phyloP scores from a whole-genome alignment of 2,113 vertebrate species.

The Natator depressus region DNA sequence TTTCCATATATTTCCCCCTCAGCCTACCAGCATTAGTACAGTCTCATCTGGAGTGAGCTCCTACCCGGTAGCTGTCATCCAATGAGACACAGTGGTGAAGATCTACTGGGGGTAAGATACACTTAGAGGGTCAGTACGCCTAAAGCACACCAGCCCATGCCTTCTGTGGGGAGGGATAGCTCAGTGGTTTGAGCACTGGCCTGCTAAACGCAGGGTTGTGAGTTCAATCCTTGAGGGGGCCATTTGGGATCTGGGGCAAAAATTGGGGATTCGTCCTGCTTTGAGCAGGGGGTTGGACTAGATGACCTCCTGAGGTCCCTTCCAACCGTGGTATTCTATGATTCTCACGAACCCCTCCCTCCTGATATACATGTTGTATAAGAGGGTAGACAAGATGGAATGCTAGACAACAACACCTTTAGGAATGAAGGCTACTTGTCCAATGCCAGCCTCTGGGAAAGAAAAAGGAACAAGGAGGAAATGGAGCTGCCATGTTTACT shows the following conservation, averaged over 20 bases:
- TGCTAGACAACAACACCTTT: accelerated
- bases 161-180: no score
- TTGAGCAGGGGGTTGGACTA: no score
- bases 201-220: no score
- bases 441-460: background rate
- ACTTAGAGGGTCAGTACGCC: background rate
- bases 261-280: no score
- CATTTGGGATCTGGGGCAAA: no score
- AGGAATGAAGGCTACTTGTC: background rate
- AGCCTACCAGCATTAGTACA: background rate
- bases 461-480: background rate
- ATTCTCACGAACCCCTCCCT: background rate
- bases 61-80: background rate
- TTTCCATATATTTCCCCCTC: background rate
- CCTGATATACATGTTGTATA: background rate
- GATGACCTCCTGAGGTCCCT: no score
- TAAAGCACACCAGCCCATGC: background rate
- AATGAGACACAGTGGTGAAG: background rate
- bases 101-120: background rate
- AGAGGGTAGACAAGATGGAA: background rate
- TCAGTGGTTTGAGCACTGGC: no score
- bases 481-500: background rate
- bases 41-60: accelerated
- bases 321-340: no score
- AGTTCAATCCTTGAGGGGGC: no score